Base-by-base conservation (phyloP, 2,113 vertebrate species). In the Brienomyrus brachyistius region DNA sequence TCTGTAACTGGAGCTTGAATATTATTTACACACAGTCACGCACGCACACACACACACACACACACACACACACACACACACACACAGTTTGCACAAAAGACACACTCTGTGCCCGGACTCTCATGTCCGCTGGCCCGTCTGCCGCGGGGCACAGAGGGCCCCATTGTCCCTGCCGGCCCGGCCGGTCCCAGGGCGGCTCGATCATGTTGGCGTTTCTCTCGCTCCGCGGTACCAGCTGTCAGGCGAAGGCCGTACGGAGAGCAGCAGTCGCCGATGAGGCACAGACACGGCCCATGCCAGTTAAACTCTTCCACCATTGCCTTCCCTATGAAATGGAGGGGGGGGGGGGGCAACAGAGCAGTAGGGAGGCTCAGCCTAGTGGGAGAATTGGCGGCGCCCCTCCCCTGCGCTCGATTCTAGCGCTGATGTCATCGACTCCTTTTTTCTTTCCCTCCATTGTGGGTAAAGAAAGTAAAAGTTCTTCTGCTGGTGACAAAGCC, bases 61-160 rank as follows among this genome's bases (percentile, higher is more conserved):
- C 87, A 88, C 87, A 88, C 59, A 48, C 88, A 88, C 88, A 48
- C 88, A 27, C 74, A 5, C 88, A 43, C 74, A n/a, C 88, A 89
- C 74, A 54, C 88, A 77, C 45, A 66, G 70, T 45, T 48, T 54
- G 62, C 88, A 89, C 88, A 89, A 89, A 70, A 77, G 66, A 77
- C 66, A 77, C 88, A 77, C 88, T 87, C 51, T 87, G 50, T 54
- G 50, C 27, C 51, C 9, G 23, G 85, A 23, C 23, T 54, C 27
- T 87, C 27, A 35, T 17, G 50, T 87, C 51, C n/a, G 51, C 51
- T 48, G 43, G 82, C 13, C 82, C 7, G 82, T 40, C 45, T 87
- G 50, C 85, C 4, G 51, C 51, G 5, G 51, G 85, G n/a, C 51
- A 87, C 85, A 87, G 27, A 56, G 85, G 51, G 27, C 51, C 27